Evolutionary conservation across 2,797 vertebrate species (phyloP), one percentile per base, ranked within the genome.

Genomic region (Sebastes wilsoni): DNA sequence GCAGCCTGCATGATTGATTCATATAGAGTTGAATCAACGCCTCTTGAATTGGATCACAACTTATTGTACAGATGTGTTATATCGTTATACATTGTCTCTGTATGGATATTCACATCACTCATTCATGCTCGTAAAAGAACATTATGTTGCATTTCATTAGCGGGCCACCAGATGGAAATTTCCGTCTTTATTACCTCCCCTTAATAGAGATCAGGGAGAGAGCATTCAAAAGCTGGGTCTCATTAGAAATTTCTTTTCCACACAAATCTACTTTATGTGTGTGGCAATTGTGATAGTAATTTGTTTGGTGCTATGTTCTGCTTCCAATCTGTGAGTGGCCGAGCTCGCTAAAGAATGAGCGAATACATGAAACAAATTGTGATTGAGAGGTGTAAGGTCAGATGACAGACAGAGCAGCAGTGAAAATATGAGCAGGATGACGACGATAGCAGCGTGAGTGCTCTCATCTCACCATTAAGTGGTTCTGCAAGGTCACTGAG

Each of bases 141-240:
- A 28, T 27, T 4, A n/a, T 56, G 20, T 60, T 86, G 54, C 27
- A 77, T 67, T 88, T 79, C 42, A 75, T 71, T 22, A 56, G 4
- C 46, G 13, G 22, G 20, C 30, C 75, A 77, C 66, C 16, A 49
- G 65, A 65, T 81, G 60, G 52, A 78, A 4, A 61, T 72, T 61
- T 61, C 22, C n/a, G n/a, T 23, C 18, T 66, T 32, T 49, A 67
- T 77, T 61, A 36, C 49, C 4, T 49, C 14, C 8, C 5, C 2
- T 34, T 46, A 52, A 23, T 18, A 25, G 6, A 49, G 5, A 38
- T 38, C 30, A 60, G 14, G 5, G 8, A 77, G 8, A 56, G 22
- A n/a, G 18, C 20, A 46, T 62, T 83, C n/a, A 8, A 34, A 52
- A 30, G 22, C 30, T 27, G 16, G 6, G 2, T 68, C 42, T 46